Base-by-base conservation (phyloP, 2,888 invertebrate species). In the Cheiracanthium punctorium region DNA sequence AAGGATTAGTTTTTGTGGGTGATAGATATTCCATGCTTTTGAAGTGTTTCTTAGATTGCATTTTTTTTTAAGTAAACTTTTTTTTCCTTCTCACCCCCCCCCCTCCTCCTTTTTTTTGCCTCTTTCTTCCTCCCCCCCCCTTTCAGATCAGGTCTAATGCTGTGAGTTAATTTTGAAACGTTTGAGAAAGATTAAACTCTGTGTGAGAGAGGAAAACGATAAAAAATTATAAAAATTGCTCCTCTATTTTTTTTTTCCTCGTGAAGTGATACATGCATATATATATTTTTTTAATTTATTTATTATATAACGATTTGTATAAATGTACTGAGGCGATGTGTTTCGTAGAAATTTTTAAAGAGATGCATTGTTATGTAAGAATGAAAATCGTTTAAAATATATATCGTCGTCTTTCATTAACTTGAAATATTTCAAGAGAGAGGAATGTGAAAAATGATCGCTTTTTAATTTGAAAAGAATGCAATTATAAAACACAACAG, bases 111-210 rank as follows among this genome's bases (percentile, higher is more conserved):
- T n/a, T n/a, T n/a, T n/a, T n/a, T n/a, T n/a, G n/a, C n/a, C n/a
- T n/a, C n/a, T n/a, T n/a, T n/a, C n/a, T n/a, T n/a, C n/a, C n/a
- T n/a, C n/a, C n/a, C n/a, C n/a, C n/a, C n/a, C n/a, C n/a, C n/a
- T n/a, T n/a, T n/a, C n/a, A n/a, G n/a, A n/a, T n/a, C 52, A 73
- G 48, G 30, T 41, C 29, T 67, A 30, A 29, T 32, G 48, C 43
- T 41, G 28, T 65, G 67, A 80, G 80, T 80, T 80, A 80, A 80
- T 80, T 80, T 73, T 73, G 73, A 41, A 80, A 48, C 80, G 73
- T 80, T 80, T 80, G 80, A 48, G 67, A 1, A 73, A 80, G 80
- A 80, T 80, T 80, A 80, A 65, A 30, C 67, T 67, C 52, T 67
- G n/a, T n/a, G n/a, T 32, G 52, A 7, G 24, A 29, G 24, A 8